Evolutionary conservation across 2,797 vertebrate genomes (phyloP), one percentile per base, ranked within the genome.

Genomic region (Schizopygopsis malacanthus): DNA sequence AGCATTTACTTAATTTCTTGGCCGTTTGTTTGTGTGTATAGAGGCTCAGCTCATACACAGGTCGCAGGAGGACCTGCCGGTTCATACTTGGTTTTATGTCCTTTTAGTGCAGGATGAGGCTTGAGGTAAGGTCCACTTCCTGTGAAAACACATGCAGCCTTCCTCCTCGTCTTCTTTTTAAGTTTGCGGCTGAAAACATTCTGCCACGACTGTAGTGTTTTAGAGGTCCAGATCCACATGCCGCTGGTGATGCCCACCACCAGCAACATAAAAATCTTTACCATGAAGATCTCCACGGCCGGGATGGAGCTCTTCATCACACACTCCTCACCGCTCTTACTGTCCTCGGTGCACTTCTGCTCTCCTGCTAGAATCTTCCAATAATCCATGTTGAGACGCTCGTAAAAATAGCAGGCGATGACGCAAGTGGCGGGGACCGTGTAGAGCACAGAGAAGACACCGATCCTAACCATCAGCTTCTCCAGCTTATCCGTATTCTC

Each of bases 161-260:
- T 99, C 90, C 97, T 94, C 87, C 97, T 94, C 4, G 95, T 96
- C 91, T 96, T 96, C 92, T 96, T 97, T 94, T 95, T 97, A 54
- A 99, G 88, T 89, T 97, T 95, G 86, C 96, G 95, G 92, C 97
- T 97, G 88, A 97, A 99, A 75, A 99, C 96, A 0, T 96, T 96
- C 93, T 98, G 98, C 98, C 98, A 99, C 6, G 98, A 98, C 86
- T 98, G 98, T 87, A 99, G 93, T 0, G 98, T 99, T 93, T 99
- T 99, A 85, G 98, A 97, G 41, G 98, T 99, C 98, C 98, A 99
- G 93, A 99, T 96, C 98, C 98, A 99, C 96, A 99, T 97, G 61
- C 98, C 98, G 7, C 98, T 99, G 16, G 98, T 99, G 93, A 99
- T 98, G 85, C 98, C 98, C 92, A 99, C 98, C 82, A 99, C 97